A percentile compares a stretch with the other conserved stretches of the same genome.
Conservation (phyloP, 2,888 invertebrate genomes). For the Eugnorisma glareosa region DNA sequence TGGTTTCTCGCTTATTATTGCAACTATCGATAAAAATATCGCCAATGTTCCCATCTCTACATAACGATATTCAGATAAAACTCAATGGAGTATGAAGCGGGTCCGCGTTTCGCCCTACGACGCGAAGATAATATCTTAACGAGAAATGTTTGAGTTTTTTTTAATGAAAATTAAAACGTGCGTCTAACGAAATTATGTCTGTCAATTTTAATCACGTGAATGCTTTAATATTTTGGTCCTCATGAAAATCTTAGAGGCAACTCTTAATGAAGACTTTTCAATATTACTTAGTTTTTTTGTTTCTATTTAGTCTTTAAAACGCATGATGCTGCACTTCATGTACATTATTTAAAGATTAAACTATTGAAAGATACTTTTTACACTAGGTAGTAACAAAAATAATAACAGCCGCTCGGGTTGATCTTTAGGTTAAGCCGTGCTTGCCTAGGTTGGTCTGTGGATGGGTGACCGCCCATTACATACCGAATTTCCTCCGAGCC, state of each 20-base stretch:
- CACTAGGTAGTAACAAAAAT: too few relatives aligned
- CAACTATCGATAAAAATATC: conserved; percentile 18
- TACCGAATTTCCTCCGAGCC: too few relatives aligned
- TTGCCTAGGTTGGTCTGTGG: too few relatives aligned
- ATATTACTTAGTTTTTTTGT: neutral
- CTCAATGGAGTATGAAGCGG: neutral
- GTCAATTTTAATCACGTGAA: conserved; percentile 53
- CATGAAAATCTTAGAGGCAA: conserved; percentile 10
- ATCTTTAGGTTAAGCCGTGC: too few relatives aligned
- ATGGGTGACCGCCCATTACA: too few relatives aligned
- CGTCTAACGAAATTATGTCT: conserved; percentile 44
- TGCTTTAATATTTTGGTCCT: conserved; percentile 15
- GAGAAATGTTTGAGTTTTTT: conserved; percentile 17
- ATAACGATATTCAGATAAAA: conserved; percentile 17
- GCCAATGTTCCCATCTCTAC: neutral
- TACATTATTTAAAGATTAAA: too few relatives aligned
- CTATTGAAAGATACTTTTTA: too few relatives aligned
- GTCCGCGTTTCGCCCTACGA: neutral
- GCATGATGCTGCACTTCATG: neutral
- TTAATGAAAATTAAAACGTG: conserved; percentile 35
- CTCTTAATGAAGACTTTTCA: conserved; percentile 13
- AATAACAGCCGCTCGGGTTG: too few relatives aligned
- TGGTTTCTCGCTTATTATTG: neutral
- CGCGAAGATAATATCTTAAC: conserved; percentile 25
- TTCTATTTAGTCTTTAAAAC: neutral